Evolutionary conservation across 2,888 invertebrate species (phyloP), one percentile per base, ranked within the genome.

Genomic region (Plagodis dolabraria): DNA sequence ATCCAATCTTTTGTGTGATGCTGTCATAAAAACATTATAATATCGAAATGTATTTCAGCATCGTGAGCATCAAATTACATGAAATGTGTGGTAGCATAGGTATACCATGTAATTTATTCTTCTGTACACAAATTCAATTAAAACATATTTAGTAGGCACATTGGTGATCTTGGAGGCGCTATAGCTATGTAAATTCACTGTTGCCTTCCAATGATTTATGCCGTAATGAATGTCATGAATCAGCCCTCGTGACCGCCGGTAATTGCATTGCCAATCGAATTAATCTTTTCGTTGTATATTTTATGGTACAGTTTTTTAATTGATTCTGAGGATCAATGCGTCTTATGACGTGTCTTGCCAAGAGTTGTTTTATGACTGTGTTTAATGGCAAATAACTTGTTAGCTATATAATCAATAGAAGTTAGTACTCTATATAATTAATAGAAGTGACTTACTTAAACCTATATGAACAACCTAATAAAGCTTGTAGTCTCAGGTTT

Each of bases 211-310:
- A 43, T 86, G 86, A 90, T 88, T 87, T 86, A 89, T 81, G 71
- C 71, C 63, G 77, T 79, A 84, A 86, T 85, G 85, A 85, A 81
- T 74, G 72, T 72, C 83, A 81, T 89, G 87, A 89, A 89, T 89
- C 89, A 87, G 75, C 77, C 85, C 78, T 90, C 92, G 92, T 92
- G 92, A 92, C 89, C 80, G 77, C 73, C 72, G 76, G 89, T 92
- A 92, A 92, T 92, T 92, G 92, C 87, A 84, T 85, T 77, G 84
- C 84, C 89, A 86, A 86, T 89, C 85, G 91, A 90, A 90, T 92
- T 90, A 90, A 90, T 89, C 84, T 82, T 83, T 85, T 80, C 79
- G 77, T 75, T 79, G 76, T 77, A 80, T 89, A 80, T 83, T 89
- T 91, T 91, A 92, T 85, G 86, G 74, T 80, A 79, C 83, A 82